Base-by-base conservation (phyloP, 2,888 invertebrate genomes). In the Ptychoptera contaminata region DNA sequence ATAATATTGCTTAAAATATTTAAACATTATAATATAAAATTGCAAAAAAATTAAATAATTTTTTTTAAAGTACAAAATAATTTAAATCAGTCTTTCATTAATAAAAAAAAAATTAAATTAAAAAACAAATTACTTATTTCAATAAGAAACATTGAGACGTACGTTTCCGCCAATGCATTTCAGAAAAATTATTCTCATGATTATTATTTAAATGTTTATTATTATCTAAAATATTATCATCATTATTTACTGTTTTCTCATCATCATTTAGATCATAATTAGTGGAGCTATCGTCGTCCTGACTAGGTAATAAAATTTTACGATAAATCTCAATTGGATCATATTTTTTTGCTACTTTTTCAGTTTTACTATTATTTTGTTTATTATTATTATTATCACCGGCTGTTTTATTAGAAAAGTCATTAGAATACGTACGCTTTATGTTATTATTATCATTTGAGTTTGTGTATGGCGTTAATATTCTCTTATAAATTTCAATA, bases 161-260 rank as follows among this genome's bases (percentile, higher is more conserved):
- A 45, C 63, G 63, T 50, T 70, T 65, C 37, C 71, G 62, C 71
- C 71, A 72, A 51, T 71, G 70, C 47, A 67, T 58, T 49, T 65
- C 67, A 46, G 56, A 56, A 37, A 63, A 61, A 51, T 59, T 34
- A 12, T 36, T 39, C 9, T 35, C 38, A 12, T 42, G 14, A 8
- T 30, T 37, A 29, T 38, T 44, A 32, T 34, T 16, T 15, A 2
- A 16, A 16, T 11, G 8, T 39, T 39, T 2, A 8, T 10, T 31
- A 1, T 16, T 23, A 23, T 6, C 11, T 6, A 16, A 6, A 11
- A 15, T 15, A 6, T n/a, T n/a, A 16, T 39, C 14, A 31, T 34
- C 43, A 35, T 9, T 10, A 11, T 8, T 2, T 23, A 39, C 10
- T 12, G 5, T 35, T 10, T 51, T 49, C 7, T 45, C 50, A 16